phyloP scores from a whole-genome alignment of 2,113 vertebrate genomes.

The Siphamia tubifer region DNA sequence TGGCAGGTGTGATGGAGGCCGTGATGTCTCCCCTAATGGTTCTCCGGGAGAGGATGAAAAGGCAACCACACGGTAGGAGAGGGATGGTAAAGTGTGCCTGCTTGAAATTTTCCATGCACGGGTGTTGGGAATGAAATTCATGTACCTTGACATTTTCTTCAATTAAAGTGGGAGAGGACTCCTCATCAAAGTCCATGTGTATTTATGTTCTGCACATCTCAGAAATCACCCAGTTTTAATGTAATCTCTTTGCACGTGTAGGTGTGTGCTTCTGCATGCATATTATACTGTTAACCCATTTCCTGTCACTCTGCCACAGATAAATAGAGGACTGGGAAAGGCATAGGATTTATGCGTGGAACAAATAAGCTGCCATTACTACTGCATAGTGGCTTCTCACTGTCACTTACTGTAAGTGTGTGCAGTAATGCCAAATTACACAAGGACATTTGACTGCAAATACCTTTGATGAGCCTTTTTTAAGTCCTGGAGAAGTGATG shows the following conservation, averaged over 20 bases:
- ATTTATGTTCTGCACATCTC: constrained; percentile 12
- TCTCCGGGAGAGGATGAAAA: constrained; percentile 39
- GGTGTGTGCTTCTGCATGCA: not conserved
- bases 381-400: not conserved
- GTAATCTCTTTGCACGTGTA: not conserved
- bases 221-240: not conserved
- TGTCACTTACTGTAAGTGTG: not conserved
- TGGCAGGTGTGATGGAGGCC: constrained; percentile 61
- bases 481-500: too few relatives aligned
- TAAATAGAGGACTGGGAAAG: not conserved
- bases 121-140: not conserved
- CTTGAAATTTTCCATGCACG: not conserved
- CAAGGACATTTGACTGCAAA: too few relatives aligned
- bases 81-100: constrained; percentile 10
- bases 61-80: constrained; percentile 18
- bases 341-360: not conserved
- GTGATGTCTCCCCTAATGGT: constrained; percentile 53
- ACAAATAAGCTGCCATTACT: not conserved
- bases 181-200: constrained; percentile 11
- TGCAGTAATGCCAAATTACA: not conserved
- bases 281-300: not conserved
- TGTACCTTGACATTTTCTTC: not conserved
- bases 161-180: constrained; percentile 29
- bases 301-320: not conserved
- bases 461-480: too few relatives aligned